These are phyloP conservation scores for Rhabdornis inornatus DNA, from an alignment of 2,113 vertebrate genomes.

Conservation along the genomic window DNA sequence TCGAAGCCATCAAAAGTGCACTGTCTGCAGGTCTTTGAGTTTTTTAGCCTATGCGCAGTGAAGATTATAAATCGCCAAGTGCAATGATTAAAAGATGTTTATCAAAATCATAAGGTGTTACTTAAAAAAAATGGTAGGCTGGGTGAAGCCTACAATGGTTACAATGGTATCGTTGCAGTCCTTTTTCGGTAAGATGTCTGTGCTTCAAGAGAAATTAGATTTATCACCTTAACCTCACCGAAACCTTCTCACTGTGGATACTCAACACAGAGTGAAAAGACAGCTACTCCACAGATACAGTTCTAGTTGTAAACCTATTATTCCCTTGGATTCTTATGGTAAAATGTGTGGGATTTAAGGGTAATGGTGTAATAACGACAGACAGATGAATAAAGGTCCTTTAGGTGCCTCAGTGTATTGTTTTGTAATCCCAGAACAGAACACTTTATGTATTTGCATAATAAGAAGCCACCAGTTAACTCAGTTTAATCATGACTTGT, in stretches of 20 bases:
- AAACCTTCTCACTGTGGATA: neutral
- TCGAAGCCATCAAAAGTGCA: neutral
- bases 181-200: neutral
- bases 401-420: neutral
- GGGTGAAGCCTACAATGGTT: neutral
- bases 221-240: neutral
- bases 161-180: neutral
- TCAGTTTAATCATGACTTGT: neutral
- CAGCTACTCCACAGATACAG: neutral
- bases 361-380: neutral
- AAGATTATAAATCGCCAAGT: neutral
- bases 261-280: neutral
- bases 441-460: neutral
- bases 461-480: neutral
- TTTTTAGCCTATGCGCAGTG: neutral
- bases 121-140: neutral
- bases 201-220: neutral
- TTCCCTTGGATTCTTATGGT: neutral
- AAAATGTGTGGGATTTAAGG: neutral
- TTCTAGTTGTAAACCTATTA: neutral
- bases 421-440: constrained; percentile 10
- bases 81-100: neutral
- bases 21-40: neutral
- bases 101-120: neutral
- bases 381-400: neutral